These are phyloP conservation scores for Pteropus rufus DNA, from an alignment of 2,797 vertebrate genomes.

Conservation along the genomic window DNA sequence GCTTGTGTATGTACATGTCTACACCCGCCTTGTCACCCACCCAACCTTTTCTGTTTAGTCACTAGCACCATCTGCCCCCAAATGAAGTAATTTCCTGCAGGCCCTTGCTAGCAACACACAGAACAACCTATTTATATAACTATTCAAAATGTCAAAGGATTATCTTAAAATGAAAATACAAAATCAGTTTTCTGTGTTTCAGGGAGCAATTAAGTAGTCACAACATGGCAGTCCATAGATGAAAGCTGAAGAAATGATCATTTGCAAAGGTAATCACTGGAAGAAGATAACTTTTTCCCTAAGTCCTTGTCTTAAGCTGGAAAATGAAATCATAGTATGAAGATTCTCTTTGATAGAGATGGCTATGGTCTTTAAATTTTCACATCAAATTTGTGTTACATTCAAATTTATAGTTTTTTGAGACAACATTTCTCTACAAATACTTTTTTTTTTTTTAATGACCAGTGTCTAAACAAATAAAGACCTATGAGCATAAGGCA, in stretches of 20 bases:
- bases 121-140: conserved; percentile 66
- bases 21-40: not conserved
- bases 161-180: conserved; percentile 68
- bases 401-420: not conserved
- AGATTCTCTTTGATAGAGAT: conserved; percentile 47
- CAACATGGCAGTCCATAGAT: conserved; percentile 71
- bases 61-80: conserved; percentile 6
- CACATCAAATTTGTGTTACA: conserved; percentile 4
- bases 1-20: not conserved
- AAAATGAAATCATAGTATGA: not conserved
- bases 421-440: not conserved
- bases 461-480: not conserved
- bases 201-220: conserved; percentile 77
- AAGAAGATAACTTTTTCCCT: conserved; percentile 57
- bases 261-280: conserved; percentile 69
- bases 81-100: conserved; percentile 53
- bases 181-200: conserved; percentile 73
- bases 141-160: conserved; percentile 71
- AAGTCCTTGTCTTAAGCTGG: conserved; percentile 57
- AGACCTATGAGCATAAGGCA: conserved; percentile 40
- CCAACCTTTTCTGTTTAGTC: conserved; percentile 38
- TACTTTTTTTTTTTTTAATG: not conserved
- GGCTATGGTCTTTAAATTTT: conserved; percentile 53
- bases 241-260: conserved; percentile 67
- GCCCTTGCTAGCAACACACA: conserved; percentile 15